Percentiles rank a stretch among this genome's conserved stretches.
phyloP scores from a whole-genome alignment of 1,140 invertebrate genomes.

The Heterodera carotae region DNA sequence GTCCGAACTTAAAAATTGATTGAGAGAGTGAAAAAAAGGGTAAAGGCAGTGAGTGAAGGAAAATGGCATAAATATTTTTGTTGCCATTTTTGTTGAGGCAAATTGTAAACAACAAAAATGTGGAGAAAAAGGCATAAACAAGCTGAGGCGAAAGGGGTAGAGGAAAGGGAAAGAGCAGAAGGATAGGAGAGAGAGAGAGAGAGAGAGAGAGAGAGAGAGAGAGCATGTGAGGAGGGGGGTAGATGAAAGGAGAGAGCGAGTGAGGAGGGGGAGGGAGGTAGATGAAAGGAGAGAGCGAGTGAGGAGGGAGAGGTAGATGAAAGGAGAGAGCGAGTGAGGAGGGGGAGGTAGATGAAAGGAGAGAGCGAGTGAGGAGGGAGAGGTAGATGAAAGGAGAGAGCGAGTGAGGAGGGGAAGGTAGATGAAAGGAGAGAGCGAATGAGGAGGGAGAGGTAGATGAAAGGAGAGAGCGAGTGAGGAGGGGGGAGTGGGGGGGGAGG shows the following conservation, averaged over 20 bases:
- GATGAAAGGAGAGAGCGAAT: too few relatives aligned
- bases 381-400: neutral
- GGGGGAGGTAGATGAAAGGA: neutral
- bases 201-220: neutral
- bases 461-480: too few relatives aligned
- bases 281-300: neutral
- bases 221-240: too few relatives aligned
- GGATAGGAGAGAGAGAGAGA: neutral
- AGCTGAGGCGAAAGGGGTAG: too few relatives aligned
- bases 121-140: too few relatives aligned
- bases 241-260: neutral
- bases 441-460: too few relatives aligned
- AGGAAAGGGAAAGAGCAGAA: neutral
- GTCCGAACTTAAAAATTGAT: neutral
- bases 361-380: neutral
- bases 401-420: neutral
- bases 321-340: neutral
- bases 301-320: neutral
- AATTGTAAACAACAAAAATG: neutral
- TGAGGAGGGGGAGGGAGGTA: neutral
- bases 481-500: too few relatives aligned
- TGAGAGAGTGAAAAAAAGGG: neutral
- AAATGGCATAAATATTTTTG: slow-evolving; percentile 21
- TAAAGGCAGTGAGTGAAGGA: neutral
- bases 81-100: neutral